A percentile compares a stretch with the other conserved stretches of the same genome.
phyloP scores from a whole-genome alignment of 2,888 invertebrate species.

The Lordiphosa andalusiaca region DNA sequence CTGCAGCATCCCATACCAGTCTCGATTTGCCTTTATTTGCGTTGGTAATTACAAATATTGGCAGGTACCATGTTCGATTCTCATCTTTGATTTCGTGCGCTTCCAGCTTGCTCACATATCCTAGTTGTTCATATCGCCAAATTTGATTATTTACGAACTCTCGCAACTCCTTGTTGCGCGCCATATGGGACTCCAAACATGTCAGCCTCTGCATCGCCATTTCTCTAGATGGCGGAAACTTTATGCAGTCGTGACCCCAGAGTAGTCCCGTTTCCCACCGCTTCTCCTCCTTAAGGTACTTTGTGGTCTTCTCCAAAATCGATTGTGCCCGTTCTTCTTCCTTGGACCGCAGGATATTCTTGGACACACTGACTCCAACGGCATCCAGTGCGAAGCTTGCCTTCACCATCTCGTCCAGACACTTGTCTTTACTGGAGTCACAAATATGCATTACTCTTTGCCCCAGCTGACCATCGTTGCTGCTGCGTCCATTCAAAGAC shows the following conservation, averaged over 20 bases:
- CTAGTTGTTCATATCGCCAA: neutral
- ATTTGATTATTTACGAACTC: slow-evolving; percentile 1
- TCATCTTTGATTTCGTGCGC: neutral
- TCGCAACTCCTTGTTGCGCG: neutral
- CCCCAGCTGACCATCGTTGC: too few relatives aligned
- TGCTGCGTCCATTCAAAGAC: too few relatives aligned
- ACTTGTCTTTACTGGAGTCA: too few relatives aligned
- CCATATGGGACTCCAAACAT: neutral
- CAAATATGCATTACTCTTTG: too few relatives aligned
- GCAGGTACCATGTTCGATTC: neutral
- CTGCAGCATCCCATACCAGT: slow-evolving; percentile 10
- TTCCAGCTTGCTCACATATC: neutral
- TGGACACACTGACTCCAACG: neutral
- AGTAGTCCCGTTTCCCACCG: neutral
- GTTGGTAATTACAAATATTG: slow-evolving; percentile 5
- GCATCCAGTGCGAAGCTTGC: too few relatives aligned
- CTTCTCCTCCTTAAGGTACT: neutral
- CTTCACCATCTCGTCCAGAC: too few relatives aligned
- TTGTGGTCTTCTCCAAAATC: neutral
- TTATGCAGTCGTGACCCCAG: neutral
- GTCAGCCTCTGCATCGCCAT: neutral
- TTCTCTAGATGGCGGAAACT: neutral
- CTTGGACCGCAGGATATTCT: too few relatives aligned
- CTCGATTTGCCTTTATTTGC: slow-evolving; percentile 4
- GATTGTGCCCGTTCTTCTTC: neutral